Evolutionary conservation across 2,888 invertebrate genomes (phyloP).

Genomic region (Calephelis perditalis): DNA sequence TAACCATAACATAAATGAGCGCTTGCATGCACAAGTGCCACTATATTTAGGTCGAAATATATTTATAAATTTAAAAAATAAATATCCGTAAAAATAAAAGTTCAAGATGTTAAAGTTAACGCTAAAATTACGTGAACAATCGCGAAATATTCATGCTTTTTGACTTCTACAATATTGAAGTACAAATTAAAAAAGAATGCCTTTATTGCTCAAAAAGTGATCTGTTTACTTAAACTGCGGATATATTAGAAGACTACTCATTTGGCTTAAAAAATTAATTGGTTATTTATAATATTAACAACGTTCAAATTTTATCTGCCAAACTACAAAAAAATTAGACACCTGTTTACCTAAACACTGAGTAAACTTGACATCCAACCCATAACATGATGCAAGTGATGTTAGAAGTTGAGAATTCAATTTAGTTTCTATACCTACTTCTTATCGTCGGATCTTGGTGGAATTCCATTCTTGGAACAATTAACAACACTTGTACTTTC

Average conservation of each 20-base stretch:
- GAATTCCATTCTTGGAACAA: too few relatives aligned
- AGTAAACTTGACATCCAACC: too few relatives aligned
- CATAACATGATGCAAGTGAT: too few relatives aligned
- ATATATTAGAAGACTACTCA: slow-evolving; percentile 2
- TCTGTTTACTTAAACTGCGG: not conserved
- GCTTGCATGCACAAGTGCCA: not conserved
- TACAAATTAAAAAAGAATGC: too few relatives aligned
- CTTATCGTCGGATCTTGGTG: too few relatives aligned
- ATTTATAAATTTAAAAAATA: not conserved
- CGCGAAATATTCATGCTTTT: not conserved
- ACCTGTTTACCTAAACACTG: too few relatives aligned
- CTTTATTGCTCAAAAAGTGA: not conserved
- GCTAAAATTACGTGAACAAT: not conserved
- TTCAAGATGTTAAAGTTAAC: not conserved
- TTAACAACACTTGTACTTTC: too few relatives aligned
- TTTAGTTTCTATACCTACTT: too few relatives aligned
- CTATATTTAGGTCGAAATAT: slow-evolving; percentile 1
- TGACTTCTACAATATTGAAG: too few relatives aligned
- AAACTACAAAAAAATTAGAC: too few relatives aligned
- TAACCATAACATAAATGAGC: not conserved
- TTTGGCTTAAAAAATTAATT: slow-evolving; percentile 5
- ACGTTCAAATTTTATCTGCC: too few relatives aligned
- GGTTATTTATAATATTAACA: slow-evolving; percentile 2
- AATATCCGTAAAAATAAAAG: not conserved
- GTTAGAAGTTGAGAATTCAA: too few relatives aligned